phyloP scores from a whole-genome alignment of 2,113 vertebrate genomes.

The Heterochromis multidens region DNA sequence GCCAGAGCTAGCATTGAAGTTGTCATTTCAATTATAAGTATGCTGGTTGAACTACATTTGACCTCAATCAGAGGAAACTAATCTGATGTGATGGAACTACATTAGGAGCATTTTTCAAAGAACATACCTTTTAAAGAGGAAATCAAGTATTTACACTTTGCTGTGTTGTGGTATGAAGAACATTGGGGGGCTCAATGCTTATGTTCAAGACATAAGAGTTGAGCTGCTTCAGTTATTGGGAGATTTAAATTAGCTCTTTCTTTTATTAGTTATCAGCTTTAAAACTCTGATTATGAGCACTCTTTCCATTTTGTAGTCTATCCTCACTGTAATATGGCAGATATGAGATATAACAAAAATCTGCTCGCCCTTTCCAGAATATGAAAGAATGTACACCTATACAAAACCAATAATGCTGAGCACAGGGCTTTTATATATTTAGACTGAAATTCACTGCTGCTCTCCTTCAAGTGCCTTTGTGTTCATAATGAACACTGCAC shows the following conservation, averaged over 20 bases:
- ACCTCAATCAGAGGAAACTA: conserved; percentile 39
- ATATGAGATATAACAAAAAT: background rate
- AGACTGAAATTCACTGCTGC: conserved; percentile 1
- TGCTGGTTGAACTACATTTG: conserved; percentile 24
- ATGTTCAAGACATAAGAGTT: background rate
- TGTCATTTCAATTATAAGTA: conserved; percentile 21
- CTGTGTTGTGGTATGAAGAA: background rate
- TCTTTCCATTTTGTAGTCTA: background rate
- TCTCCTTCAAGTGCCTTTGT: conserved; percentile 32
- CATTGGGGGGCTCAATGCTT: no score
- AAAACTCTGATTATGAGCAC: background rate
- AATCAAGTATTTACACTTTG: background rate
- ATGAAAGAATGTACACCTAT: background rate
- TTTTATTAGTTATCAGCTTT: background rate
- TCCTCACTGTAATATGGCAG: background rate
- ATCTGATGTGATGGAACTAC: conserved; percentile 17
- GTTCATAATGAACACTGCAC: conserved; percentile 1
- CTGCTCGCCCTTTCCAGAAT: background rate
- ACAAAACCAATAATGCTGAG: conserved; percentile 39
- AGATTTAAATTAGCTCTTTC: background rate
- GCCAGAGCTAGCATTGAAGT: background rate
- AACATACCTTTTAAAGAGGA: background rate
- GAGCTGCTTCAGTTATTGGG: background rate
- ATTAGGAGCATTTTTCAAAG: background rate
- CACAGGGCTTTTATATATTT: conserved; percentile 19